Base-by-base conservation (phyloP, 2,797 vertebrate genomes). In the Anomalospiza imberbis region DNA sequence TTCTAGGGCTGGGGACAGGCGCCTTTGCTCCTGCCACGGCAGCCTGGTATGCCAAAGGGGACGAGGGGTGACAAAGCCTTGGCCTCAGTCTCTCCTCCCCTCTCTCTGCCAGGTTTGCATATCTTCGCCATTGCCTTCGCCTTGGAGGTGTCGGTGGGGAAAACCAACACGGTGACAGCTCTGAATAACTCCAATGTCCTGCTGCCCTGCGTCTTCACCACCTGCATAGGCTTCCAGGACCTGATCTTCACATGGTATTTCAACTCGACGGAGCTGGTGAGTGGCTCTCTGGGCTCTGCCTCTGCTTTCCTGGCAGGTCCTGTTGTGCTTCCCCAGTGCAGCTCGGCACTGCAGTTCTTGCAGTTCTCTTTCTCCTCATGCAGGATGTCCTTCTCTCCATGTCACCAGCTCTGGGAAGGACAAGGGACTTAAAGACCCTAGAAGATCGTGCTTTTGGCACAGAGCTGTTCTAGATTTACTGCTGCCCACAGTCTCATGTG, bases 91-190 rank as follows among this genome's bases (percentile, higher is more conserved):
- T 66, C 32, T 63, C 24, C 60, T 53, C 55, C 44, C 48, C 42
- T 34, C 47, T 90, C 68, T 65, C 42, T 48, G 31, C 73, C 97
- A 99, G 99, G 98, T 71, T 91, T 98, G 38, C 98, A 98, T 83
- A 55, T 97, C 76, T 95, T 98, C 4, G 97, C 97, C 26, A 89
- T 83, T 8, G 50, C 93, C 62, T 67, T 97, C 3, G 67, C 98
- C 21, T 84, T 99, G 97, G 99, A 99, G 95, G 98, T 99, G 44
- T 98, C 98, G 0, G 99, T 99, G 87, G 99, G 98, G 50, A 99
- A 99, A 97, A 97, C 98, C 54, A 88, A 97, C 47, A 97, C 94
- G 3, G 87, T 99, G 47, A 98, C 97, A 53, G 99, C 98, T 7
- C 98, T 99, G 97, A 99, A 99, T 10, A 99, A 99, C 94, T 98